Evolutionary conservation across 2,113 vertebrate species (phyloP), one percentile per base, ranked within the genome.

Genomic region (Phalacrocorax brasilianus): DNA sequence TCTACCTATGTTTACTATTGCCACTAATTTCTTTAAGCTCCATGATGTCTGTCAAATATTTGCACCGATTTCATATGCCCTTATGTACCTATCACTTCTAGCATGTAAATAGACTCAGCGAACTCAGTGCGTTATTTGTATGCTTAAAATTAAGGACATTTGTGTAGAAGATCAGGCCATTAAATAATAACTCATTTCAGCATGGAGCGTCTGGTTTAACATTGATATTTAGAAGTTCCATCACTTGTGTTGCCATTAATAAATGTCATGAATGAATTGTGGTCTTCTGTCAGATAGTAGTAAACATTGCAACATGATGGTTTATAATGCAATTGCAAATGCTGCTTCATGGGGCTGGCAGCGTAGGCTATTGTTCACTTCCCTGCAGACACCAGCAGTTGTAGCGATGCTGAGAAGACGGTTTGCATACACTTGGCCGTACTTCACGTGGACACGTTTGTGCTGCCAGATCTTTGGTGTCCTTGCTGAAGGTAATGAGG

Each of bases 401-500:
- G 27, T 15, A 3, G 5, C 0, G 3, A 3, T 52, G 67, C 50
- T 22, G 42, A 44, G 72, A 49, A 53, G 90, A 6, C 33, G 68
- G 24, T 82, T 81, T 79, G 62, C 22, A 1, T 65, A 9, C 35
- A 2, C 45, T 27, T 56, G 49, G 38, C 44, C 12, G 1, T 20
- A 1, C 30, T 53, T 87, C 28, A 30, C 0, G 1, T 14, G 82
- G 55, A 16, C 75, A 67, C 18, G 2, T 53, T 81, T 12, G 23
- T 16, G 44, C 30, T 80, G 50, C 89, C 62, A 44, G 47, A 58
- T 67, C 87, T 32, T 89, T 52, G 32, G 8, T 90, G 81, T 65
- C 94, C 95, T 97, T 97, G 76, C 62, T 90, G 81, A 70, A 83
- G 81, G 89, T 45, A 18, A 7, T 11, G 91, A 89, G 81, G 63